Evolutionary conservation across 2,888 invertebrate genomes (phyloP).

Genomic region (Drosophila atroscutellata): DNA sequence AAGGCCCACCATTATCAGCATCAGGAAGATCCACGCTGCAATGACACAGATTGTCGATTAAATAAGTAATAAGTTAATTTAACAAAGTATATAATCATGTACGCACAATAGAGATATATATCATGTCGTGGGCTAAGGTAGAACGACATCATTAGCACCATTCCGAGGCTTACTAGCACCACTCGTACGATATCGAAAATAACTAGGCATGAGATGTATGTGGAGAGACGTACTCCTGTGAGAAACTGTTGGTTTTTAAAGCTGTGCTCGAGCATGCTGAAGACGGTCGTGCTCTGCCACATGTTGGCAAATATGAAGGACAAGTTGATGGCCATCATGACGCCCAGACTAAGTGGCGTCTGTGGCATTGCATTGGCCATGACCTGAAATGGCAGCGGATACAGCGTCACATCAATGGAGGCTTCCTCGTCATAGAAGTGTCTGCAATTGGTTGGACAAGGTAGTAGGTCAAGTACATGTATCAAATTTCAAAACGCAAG

Average conservation of each 20-base stretch:
- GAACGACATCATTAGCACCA: slow-evolving; percentile 18
- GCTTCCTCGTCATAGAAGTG: slow-evolving; percentile 46
- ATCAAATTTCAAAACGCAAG: background rate
- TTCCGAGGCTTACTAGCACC: slow-evolving; percentile 70
- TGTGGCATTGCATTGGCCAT: slow-evolving; percentile 39
- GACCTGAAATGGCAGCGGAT: slow-evolving; percentile 50
- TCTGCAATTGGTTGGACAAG: slow-evolving; percentile 22
- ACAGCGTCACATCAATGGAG: slow-evolving; percentile 54
- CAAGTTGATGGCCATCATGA: slow-evolving; percentile 50
- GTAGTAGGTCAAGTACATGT: background rate
- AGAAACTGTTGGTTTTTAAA: slow-evolving; percentile 59
- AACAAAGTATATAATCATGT: background rate
- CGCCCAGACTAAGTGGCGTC: slow-evolving; percentile 40
- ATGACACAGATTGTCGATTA: background rate
- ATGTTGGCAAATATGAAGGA: slow-evolving; percentile 46
- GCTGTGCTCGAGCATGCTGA: slow-evolving; percentile 33
- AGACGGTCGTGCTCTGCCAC: slow-evolving; percentile 36
- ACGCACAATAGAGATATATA: slow-evolving; percentile 29
- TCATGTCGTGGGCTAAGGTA: slow-evolving; percentile 48
- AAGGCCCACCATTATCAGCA: slow-evolving; percentile 30
- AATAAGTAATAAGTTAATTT: background rate
- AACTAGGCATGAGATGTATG: slow-evolving; percentile 22
- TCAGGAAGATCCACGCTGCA: slow-evolving; percentile 29
- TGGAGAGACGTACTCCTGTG: slow-evolving; percentile 43
- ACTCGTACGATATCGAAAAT: slow-evolving; percentile 34